Evolutionary conservation across 2,113 vertebrate species (phyloP), one percentile per base, ranked within the genome.

Genomic region (Neolamprologus caudopunctatus): DNA sequence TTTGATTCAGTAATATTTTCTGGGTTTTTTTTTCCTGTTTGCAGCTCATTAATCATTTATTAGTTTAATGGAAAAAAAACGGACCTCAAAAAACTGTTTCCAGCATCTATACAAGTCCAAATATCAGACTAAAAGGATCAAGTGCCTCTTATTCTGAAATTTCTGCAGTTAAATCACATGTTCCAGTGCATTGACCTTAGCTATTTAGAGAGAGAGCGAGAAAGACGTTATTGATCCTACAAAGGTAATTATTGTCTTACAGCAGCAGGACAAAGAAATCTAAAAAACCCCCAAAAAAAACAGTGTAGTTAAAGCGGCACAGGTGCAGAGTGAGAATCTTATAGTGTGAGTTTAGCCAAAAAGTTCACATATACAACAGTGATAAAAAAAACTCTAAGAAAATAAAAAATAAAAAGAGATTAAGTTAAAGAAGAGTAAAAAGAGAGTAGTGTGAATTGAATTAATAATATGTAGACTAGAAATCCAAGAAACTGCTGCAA

Each of bases 381-480:
- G 33, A 13, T 21, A 2, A 28, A 58, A 54, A 54, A 2, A 1
- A 7, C 2, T 7, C 3, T 1, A 68, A 68, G 7, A 21, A 40
- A 68, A 68, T 14, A 21, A 68, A 68, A 35, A 68, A 68, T 21
- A 21, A 68, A 68, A 40, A 40, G 1, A 68, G 35, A 0, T 40
- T 9, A 40, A 40, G 35, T 40, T 68, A 40, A 68, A 68, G 33
- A 8, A 14, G 35, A 68, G 35, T 24, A 40, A 68, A 68, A 68
- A 68, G 63, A 21, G 7, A 14, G 33, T 68, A 68, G 63, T 40
- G 11, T 37, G 35, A 68, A 68, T 40, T 68, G 3, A 13, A 40
- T 68, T 68, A 68, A 40, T 68, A 40, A 40, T 40, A 37, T 0
- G 19, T 5, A 40, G 0, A 68, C 19, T 68, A 5, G 10, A 4